Evolutionary conservation across 2,888 invertebrate species (phyloP).

Genomic region (Drosophila rellima): DNA sequence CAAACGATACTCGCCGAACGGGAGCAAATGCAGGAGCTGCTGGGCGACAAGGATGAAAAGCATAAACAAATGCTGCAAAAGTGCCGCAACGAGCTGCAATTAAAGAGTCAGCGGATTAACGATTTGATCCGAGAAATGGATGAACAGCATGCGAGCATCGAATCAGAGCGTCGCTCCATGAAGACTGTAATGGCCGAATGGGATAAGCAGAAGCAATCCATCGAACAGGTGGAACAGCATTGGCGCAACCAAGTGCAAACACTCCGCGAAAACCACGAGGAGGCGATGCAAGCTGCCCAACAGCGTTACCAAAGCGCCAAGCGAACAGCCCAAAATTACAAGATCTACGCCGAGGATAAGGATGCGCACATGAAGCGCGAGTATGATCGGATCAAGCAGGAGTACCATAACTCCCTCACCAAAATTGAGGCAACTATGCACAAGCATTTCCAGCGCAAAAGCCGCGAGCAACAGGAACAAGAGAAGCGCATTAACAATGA

Average conservation of each 20-base stretch:
- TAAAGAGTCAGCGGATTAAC: slow-evolving; percentile 86
- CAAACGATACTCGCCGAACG: slow-evolving; percentile 85
- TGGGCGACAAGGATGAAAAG: slow-evolving; percentile 79
- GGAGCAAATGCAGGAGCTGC: slow-evolving; percentile 78
- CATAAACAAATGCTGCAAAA: slow-evolving; percentile 78
- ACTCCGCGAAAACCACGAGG: slow-evolving; percentile 86
- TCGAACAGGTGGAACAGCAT: slow-evolving; percentile 86
- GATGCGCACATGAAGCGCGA: slow-evolving; percentile 89
- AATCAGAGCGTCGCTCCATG: slow-evolving; percentile 86
- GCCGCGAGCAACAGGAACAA: slow-evolving; percentile 43
- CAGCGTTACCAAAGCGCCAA: slow-evolving; percentile 89
- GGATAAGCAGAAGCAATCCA: slow-evolving; percentile 86
- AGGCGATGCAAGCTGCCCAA: slow-evolving; percentile 86
- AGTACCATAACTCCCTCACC: slow-evolving; percentile 85
- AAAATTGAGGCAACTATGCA: slow-evolving; percentile 80
- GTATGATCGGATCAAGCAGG: slow-evolving; percentile 88
- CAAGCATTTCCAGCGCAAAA: slow-evolving; percentile 76
- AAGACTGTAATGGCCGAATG: slow-evolving; percentile 85
- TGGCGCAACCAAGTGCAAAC: slow-evolving; percentile 86
- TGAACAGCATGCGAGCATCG: slow-evolving; percentile 83
- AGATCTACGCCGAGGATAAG: slow-evolving; percentile 89
- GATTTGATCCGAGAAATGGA: slow-evolving; percentile 79
- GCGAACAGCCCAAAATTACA: slow-evolving; percentile 88
- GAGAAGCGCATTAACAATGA: slow-evolving; percentile 33
- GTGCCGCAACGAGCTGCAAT: slow-evolving; percentile 83